A percentile compares a stretch with the other conserved stretches of the same genome.
These are phyloP conservation scores for Scomberomorus guttatus DNA, from an alignment of 2,797 vertebrate species.

Conservation along the genomic window DNA sequence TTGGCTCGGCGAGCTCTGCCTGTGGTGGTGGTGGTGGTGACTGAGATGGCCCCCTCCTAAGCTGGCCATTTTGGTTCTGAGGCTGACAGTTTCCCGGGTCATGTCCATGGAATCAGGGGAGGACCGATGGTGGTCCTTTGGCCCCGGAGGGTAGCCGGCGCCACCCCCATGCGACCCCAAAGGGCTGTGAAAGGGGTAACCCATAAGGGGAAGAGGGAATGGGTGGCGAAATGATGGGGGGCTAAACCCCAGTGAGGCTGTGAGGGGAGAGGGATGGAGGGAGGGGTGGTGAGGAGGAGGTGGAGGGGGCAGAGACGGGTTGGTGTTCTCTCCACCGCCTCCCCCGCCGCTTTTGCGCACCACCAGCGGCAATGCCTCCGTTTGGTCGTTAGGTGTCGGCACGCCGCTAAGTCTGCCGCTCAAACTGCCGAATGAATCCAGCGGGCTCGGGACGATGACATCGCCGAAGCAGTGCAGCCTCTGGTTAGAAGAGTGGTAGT, in stretches of 20 bases:
- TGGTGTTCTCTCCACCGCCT: constrained; percentile 56
- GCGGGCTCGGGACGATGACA: constrained; percentile 94
- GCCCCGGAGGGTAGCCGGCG: constrained; percentile 86
- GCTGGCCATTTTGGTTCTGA: constrained; percentile 98
- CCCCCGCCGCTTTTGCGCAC: constrained; percentile 90
- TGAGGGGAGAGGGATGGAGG: constrained; percentile 94
- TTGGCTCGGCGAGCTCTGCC: constrained; percentile 91
- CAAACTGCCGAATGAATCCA: constrained; percentile 92
- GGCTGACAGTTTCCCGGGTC: constrained; percentile 93
- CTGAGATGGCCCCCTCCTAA: constrained; percentile 90
- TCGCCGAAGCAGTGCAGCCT: constrained; percentile 98
- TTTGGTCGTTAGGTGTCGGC: constrained; percentile 92
- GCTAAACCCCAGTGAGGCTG: constrained; percentile 93
- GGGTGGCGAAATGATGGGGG: constrained; percentile 97
- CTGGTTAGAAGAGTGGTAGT: constrained; percentile 95
- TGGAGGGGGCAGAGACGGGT: constrained; percentile 89
- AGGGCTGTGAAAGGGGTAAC: constrained; percentile 96
- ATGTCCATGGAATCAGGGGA: constrained; percentile 97
- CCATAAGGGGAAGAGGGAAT: constrained; percentile 96
- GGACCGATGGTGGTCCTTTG: constrained; percentile 90
- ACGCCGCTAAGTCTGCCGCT: constrained; percentile 88
- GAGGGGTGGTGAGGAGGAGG: constrained; percentile 89
- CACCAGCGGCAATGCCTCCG: constrained; percentile 95
- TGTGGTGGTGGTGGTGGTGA: constrained; percentile 90
- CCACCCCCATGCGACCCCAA: constrained; percentile 89